Evolutionary conservation across 2,888 invertebrate genomes (phyloP).

Genomic region (Tipula unca): DNA sequence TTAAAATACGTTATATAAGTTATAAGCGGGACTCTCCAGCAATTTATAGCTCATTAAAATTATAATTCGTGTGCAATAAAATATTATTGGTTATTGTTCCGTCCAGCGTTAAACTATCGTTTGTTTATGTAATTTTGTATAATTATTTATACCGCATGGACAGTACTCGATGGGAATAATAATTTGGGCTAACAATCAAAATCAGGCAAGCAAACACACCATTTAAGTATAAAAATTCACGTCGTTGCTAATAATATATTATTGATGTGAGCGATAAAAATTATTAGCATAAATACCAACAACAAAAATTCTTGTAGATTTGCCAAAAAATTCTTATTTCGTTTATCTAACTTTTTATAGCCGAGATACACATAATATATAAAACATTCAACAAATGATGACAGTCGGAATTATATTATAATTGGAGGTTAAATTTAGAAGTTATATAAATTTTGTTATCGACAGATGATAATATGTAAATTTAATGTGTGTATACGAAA

Average conservation of each 20-base stretch:
- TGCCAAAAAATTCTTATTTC: background rate
- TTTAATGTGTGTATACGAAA: background rate
- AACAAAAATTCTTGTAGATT: background rate
- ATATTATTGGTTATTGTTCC: background rate
- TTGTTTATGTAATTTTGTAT: background rate
- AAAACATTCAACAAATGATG: background rate
- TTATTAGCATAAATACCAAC: background rate
- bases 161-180: background rate
- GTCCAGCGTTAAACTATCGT: background rate
- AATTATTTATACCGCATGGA: too few species aligned
- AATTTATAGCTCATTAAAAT: background rate
- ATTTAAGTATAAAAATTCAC: background rate
- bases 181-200: background rate
- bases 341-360: background rate
- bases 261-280: background rate
- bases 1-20: background rate
- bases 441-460: background rate
- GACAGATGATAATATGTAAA: background rate
- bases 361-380: background rate
- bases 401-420: background rate
- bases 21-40: background rate
- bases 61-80: background rate
- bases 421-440: slow-evolving; percentile 4
- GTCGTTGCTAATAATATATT: background rate
- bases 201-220: background rate